Evolutionary conservation across 2,888 invertebrate genomes (phyloP), one percentile per base, ranked within the genome.

Genomic region (Tupiocoris notatus): DNA sequence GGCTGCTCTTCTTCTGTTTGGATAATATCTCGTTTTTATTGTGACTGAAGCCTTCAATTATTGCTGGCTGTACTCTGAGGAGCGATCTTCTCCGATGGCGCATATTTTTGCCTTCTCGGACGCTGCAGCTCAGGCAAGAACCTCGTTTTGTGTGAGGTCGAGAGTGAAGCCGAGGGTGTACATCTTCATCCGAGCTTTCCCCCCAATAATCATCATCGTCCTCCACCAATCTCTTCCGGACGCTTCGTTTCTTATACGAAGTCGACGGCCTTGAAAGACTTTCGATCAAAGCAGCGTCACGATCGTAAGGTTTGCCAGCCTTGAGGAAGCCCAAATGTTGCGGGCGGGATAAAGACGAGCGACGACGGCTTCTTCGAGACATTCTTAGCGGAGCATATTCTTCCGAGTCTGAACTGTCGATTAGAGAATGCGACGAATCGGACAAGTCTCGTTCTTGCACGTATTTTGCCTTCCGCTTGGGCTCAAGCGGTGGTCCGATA

Each of bases 321-420:
- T 39, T 39, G n/a, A n/a, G n/a, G n/a, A n/a, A n/a, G n/a, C n/a
- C n/a, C 39, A 39, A 39, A 39, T 39, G 39, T 7, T 39, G 3
- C 3, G 3, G 39, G 12, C 12, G 39, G n/a, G n/a, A n/a, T n/a
- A n/a, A n/a, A n/a, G n/a, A n/a, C n/a, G n/a, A n/a, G 12, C 39
- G 39, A 39, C 12, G 39, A 12, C 12, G 3, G 39, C 39, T 39
- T 3, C 39, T 12, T 39, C 39, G 3, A 12, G 39, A 39, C 3
- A 7, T 12, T 7, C 39, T 39, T 7, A 3, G 39, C 39, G 39
- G 12, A 12, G 6, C 18, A 16, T 18, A 17, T 3, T 1, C 65
- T 7, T 65, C 65, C 1, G 65, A 65, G 17, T 24, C 25, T 18
- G 18, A 65, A 65, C 18, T 65, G 18, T 65, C 65, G 7, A 22